Base-by-base conservation (phyloP, 2,888 invertebrate species). In the Salticus scenicus region DNA sequence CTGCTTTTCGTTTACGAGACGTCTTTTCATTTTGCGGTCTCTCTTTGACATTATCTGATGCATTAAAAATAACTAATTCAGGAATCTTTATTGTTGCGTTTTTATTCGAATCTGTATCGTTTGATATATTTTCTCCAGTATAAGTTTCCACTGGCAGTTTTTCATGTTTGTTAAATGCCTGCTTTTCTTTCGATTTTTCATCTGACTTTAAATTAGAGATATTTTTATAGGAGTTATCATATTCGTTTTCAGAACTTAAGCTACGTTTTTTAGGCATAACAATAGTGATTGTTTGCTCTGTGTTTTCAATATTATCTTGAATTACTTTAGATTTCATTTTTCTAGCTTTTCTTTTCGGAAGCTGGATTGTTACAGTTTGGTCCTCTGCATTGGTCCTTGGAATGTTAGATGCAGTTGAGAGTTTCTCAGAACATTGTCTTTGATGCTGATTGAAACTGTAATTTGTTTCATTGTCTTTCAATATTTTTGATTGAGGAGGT, bases 231-330 rank as follows among this genome's bases (percentile, higher is more conserved):
- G 33, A 31, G 64, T 27, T 77, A 27, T 76, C 76, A 0, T 72
- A 83, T 33, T 83, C 83, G 2, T 76, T 42, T 30, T 83, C 83
- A 10, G 83, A 83, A 47, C 83, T 83, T 14, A 83, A 27, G 42
- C 84, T 85, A 0, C 84, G 78, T 47, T 79, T 78, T 31, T 85
- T 78, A 0, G 84, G 84, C 47, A 85, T 79, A 47, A 64, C 42
- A 28, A 85, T 75, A 7, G 84, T 85, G 20, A 85, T 20, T 12
- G 31, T 77, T 37, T 78, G 74, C 27, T 78, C 78, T 20, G 57
- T 69, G 1, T 30, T n/a, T 8, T n/a, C 47, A 4, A 27, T 17
- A 2, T 63, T 20, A 33, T 57, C 69, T 8, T 63, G 41, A 0
- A 20, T 27, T 1, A 8, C 42, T 12, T n/a, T 14, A 12, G 57